Evolutionary conservation across 1,140 invertebrate genomes (phyloP), one percentile per base, ranked within the genome.

Genomic region (Mizuhopecten yessoensis): DNA sequence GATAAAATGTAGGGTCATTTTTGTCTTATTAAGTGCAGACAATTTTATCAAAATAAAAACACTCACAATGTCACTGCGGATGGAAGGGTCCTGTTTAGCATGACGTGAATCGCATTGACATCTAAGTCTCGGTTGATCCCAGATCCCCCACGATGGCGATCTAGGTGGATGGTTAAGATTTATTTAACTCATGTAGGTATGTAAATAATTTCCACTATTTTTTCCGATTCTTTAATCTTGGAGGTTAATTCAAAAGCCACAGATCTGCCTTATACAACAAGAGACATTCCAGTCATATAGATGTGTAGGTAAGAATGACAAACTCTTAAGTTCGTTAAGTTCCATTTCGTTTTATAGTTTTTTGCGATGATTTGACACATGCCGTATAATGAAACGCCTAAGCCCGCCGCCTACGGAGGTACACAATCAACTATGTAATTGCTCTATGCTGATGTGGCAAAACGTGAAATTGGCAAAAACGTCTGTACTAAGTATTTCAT

Each of bases 271-370:
- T 29, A 75, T 29, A 29, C n/a, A 75, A 29, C 23, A 75, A 9
- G 29, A 75, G 5, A 75, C n/a, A 75, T 75, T 75, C 57, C 57
- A 29, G 57, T 75, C 57, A 75, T 75, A 75, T 75, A n/a, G n/a
- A n/a, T 5, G 57, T 75, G 3, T 75, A 75, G 5, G 23, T 75
- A 49, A 17, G 20, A 10, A 20, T 10, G 45, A 13, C 57, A 75
- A n/a, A 17, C 23, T n/a, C n/a, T 3, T 13, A 75, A 29, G 57
- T 23, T 75, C 23, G 57, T 29, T 75, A 29, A 5, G 23, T 75
- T 5, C n/a, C 57, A 75, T 75, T 75, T 75, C 23, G n/a, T 75
- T 75, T 29, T 75, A 75, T 75, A 75, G 57, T 17, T 75, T 75
- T 75, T 75, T 75, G 57, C 57, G 29, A 75, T 29, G 29, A n/a